Conservation (phyloP, 2,113 vertebrate genomes). For the Haemorhous mexicanus region DNA sequence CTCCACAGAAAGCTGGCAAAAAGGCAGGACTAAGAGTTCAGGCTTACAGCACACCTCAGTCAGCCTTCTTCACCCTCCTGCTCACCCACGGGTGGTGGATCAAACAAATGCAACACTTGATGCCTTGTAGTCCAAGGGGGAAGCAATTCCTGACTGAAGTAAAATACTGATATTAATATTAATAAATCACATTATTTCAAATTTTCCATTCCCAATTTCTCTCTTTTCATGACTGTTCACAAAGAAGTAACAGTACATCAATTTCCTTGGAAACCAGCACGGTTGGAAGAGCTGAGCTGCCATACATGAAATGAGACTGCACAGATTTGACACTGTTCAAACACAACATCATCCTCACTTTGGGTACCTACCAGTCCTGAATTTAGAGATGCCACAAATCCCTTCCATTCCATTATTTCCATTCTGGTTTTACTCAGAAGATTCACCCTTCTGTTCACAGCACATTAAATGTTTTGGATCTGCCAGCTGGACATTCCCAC, state of each 20-base stretch:
- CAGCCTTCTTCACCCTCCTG: not conserved
- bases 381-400: not conserved
- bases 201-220: not conserved
- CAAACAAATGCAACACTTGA: not conserved
- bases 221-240: not conserved
- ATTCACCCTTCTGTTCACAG: not conserved
- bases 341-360: not conserved
- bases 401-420: not conserved
- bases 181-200: not conserved
- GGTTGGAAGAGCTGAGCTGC: not conserved
- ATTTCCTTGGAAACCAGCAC: not conserved
- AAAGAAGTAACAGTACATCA: not conserved
- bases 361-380: not conserved
- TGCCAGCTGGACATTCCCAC: not conserved
- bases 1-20: not conserved
- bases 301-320: not conserved
- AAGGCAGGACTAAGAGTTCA: not conserved
- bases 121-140: not conserved
- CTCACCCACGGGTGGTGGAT: rapidly evolving
- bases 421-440: not conserved
- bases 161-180: not conserved
- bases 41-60: not conserved
- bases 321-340: not conserved
- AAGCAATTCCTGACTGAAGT: not conserved
- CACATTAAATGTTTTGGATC: not conserved